A percentile compares a stretch with the other conserved stretches of the same genome.
phyloP scores from a whole-genome alignment of 1,140 invertebrate genomes.

The Telenomus remus region DNA sequence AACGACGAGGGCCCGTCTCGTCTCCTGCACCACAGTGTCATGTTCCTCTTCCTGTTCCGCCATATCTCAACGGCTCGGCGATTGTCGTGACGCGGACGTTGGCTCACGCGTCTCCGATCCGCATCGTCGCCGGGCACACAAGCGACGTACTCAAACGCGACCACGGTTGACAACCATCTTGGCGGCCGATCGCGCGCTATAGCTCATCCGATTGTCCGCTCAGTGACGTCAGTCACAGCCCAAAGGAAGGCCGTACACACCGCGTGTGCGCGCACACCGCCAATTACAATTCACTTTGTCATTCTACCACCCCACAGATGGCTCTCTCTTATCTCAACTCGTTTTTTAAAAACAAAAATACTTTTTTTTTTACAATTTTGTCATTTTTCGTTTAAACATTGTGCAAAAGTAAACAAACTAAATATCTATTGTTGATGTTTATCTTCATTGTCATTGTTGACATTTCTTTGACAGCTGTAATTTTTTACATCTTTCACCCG shows the following conservation, averaged over 20 bases:
- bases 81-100: slow-evolving; percentile 1
- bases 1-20: slow-evolving; percentile 77
- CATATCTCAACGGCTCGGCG: slow-evolving; percentile 63
- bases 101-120: not conserved
- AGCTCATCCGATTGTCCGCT: slow-evolving; percentile 30
- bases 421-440: too few species aligned
- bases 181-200: slow-evolving; percentile 16
- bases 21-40: slow-evolving; percentile 77
- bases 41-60: slow-evolving; percentile 71
- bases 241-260: slow-evolving; percentile 18
- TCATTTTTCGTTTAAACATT: too few species aligned
- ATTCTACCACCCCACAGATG: too few species aligned
- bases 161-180: slow-evolving; percentile 57
- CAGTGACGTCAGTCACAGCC: slow-evolving; percentile 42
- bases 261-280: slow-evolving; percentile 18
- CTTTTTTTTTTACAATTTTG: too few species aligned
- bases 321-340: too few species aligned
- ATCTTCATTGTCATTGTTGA: too few species aligned
- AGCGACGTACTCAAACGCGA: slow-evolving; percentile 45
- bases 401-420: too few species aligned
- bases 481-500: too few species aligned
- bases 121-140: slow-evolving; percentile 9
- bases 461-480: too few species aligned
- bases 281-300: too few species aligned
- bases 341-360: too few species aligned